Conservation (phyloP, 2,888 invertebrate genomes). For the Ischnus inquisitorius region DNA sequence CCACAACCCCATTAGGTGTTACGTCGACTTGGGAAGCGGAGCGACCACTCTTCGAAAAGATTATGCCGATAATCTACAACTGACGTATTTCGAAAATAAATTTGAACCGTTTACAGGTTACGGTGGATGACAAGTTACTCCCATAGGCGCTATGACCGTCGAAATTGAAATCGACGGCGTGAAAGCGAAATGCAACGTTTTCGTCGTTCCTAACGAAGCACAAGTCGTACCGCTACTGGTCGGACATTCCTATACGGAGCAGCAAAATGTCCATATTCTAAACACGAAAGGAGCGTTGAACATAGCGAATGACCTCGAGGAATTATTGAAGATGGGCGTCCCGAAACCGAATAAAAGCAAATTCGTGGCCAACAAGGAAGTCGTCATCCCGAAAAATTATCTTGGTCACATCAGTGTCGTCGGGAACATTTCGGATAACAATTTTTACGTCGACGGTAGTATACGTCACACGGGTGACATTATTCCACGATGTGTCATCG, state of each 20-base stretch:
- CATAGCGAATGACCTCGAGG: constrained; percentile 59
- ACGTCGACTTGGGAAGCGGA: constrained; percentile 39
- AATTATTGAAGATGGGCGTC: constrained; percentile 52
- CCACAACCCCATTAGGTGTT: constrained; percentile 17
- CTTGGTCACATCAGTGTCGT: constrained; percentile 57
- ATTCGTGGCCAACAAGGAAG: constrained; percentile 13
- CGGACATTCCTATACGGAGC: constrained; percentile 65
- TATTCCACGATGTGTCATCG: constrained; percentile 63
- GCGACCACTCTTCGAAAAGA: constrained; percentile 6
- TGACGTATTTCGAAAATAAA: constrained; percentile 22
- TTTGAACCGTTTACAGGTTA: constrained; percentile 35
- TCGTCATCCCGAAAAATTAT: constrained; percentile 62
- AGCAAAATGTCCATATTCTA: constrained; percentile 65
- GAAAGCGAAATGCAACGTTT: too few species aligned
- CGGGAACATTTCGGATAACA: constrained; percentile 30
- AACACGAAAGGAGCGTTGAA: constrained; percentile 46
- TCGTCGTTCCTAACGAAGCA: constrained; percentile 32
- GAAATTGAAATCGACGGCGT: constrained; percentile 20
- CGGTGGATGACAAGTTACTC: constrained; percentile 52
- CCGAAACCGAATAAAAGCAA: constrained; percentile 55
- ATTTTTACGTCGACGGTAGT: constrained; percentile 66
- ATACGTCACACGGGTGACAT: constrained; percentile 50
- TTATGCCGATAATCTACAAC: too few species aligned
- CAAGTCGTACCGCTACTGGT: constrained; percentile 29
- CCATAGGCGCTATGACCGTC: constrained; percentile 30